These are phyloP conservation scores for Chaenocephalus aceratus DNA, from an alignment of 2,113 vertebrate species.

Conservation along the genomic window DNA sequence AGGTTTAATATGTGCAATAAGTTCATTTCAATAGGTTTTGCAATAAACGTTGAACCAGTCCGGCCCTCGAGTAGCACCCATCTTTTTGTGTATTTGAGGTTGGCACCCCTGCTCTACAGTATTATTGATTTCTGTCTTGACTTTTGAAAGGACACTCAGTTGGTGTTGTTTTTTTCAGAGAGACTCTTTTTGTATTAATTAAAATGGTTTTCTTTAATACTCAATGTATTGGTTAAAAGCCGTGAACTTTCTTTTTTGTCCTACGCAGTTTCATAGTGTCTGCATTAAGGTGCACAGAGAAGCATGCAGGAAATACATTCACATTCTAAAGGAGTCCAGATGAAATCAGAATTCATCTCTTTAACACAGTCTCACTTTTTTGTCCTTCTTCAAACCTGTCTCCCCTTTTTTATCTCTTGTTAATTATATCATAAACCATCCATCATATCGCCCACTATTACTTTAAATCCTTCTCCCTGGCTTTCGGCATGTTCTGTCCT, in stretches of 20 bases:
- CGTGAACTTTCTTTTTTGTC: constrained; percentile 1
- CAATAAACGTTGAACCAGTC: too few species aligned
- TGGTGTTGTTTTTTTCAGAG: background rate
- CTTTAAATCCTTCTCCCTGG: constrained; percentile 15
- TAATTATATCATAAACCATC: constrained; percentile 24
- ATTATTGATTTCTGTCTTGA: background rate
- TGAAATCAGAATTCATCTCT: constrained; percentile 58
- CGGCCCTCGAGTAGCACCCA: too few species aligned
- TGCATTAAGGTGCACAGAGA: background rate
- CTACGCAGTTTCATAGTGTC: constrained; percentile 1
- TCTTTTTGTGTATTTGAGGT: too few species aligned
- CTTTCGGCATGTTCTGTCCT: constrained; percentile 10
- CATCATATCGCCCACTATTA: constrained; percentile 21
- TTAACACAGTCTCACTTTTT: constrained; percentile 8
- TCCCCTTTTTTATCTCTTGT: background rate
- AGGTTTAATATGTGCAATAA: too few species aligned
- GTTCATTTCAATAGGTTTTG: too few species aligned
- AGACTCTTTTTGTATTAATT: background rate
- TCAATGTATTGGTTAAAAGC: constrained; percentile 11
- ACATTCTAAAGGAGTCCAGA: constrained; percentile 39
- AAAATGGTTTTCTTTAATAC: background rate
- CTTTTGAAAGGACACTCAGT: constrained; percentile 5
- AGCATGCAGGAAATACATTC: constrained; percentile 37
- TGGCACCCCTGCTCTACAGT: too few species aligned
- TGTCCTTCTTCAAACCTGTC: constrained; percentile 37